phyloP scores from a whole-genome alignment of 2,797 vertebrate species.

The Syncerus caffer region DNA sequence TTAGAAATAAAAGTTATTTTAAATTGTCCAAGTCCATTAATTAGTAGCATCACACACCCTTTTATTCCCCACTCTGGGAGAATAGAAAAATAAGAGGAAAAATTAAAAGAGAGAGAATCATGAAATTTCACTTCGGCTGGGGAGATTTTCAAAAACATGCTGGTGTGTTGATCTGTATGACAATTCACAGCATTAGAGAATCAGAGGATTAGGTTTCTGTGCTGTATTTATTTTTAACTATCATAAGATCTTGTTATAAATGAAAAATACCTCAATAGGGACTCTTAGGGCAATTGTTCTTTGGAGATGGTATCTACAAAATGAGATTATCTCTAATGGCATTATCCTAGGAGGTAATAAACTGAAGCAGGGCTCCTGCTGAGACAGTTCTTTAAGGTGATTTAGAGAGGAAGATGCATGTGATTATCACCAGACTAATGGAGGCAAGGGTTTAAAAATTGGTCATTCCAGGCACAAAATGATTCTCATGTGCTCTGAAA shows the following conservation, averaged over 20 bases:
- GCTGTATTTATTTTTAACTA: slow-evolving; percentile 66
- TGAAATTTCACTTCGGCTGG: background rate
- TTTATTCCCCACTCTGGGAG: background rate
- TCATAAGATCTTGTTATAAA: slow-evolving; percentile 66
- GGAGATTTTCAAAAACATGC: background rate
- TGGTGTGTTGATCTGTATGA: background rate
- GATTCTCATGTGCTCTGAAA: slow-evolving; percentile 18
- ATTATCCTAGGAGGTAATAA: slow-evolving; percentile 67
- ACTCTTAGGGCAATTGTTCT: slow-evolving; percentile 67
- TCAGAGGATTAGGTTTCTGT: slow-evolving; percentile 46
- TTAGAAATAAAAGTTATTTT: background rate
- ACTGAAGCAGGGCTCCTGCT: slow-evolving; percentile 27
- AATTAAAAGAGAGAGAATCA: background rate
- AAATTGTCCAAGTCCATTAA: background rate
- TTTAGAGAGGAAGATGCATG: slow-evolving; percentile 55
- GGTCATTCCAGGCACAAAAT: slow-evolving; percentile 24
- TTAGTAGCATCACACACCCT: background rate
- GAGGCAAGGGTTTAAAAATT: slow-evolving; percentile 29
- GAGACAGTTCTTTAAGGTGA: slow-evolving; percentile 56
- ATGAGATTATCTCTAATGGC: slow-evolving; percentile 69
- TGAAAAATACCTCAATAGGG: slow-evolving; percentile 65
- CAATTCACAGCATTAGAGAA: background rate
- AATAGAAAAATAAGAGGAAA: background rate
- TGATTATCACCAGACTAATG: slow-evolving; percentile 51
- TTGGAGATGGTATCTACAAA: slow-evolving; percentile 63